Base-by-base conservation (phyloP, 2,888 invertebrate genomes). In the Ommatoiulus sabulosus region DNA sequence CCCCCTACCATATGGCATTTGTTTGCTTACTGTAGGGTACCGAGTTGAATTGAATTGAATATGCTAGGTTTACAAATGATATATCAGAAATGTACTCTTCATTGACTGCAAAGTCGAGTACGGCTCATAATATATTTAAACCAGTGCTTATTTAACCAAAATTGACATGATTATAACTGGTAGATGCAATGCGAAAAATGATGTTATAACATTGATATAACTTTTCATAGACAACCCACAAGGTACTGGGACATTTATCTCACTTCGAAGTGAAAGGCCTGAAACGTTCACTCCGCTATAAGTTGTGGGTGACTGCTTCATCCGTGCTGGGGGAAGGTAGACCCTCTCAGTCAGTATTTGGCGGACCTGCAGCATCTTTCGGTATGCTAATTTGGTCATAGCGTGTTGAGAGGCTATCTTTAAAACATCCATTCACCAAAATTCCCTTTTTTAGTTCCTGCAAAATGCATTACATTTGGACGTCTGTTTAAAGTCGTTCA, bases 261-360 rank as follows among this genome's bases (percentile, higher is more conserved):
- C 91, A 91, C 84, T 91, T 91, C 89, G 90, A 91, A 87, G 90
- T 92, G 44, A 90, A 90, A 12, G 91, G 91, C 43, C 90, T 93
- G 52, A 90, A 90, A 57, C 90, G 90, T n/a, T 90, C 91, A 88
- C 90, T 91, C 15, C 90, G 92, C 80, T 92, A 93, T 89, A 91
- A 91, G 87, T 92, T 93, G 89, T 91, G 92, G 89, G 92, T 93
- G 8, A 91, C 92, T 5, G 92, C 93, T 17, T 92, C 91, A 87
- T 93, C 93, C 0, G 90, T 91, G 44, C 91, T 92, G 89, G 93
- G 93, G 0, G 92, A 92, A 89, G 93, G 93, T 7, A 91, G 91
- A 88, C 90, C 91, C 86, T 92, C 92, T 80, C 84, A 87, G 10
- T 80, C 63, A 43, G 84, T 89, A 12, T 88, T 86, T 72, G 86